Evolutionary conservation across 2,113 vertebrate species (phyloP).

Genomic region (Geococcyx californianus): DNA sequence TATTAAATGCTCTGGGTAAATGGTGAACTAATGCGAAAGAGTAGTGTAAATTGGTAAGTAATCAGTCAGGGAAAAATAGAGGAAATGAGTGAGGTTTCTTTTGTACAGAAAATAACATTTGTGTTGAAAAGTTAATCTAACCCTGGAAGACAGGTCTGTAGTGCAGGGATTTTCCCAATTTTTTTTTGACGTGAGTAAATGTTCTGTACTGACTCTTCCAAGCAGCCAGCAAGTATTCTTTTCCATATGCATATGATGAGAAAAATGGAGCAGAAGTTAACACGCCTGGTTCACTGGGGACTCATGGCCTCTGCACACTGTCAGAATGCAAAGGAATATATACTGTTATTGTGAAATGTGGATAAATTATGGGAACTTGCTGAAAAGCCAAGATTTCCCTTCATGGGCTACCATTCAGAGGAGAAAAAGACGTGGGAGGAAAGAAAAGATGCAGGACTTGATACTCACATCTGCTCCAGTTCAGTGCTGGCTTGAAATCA

Average conservation of each 20-base stretch:
- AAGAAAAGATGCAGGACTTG: neutral
- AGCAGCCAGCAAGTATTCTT: slow-evolving; percentile 20
- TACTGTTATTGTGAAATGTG: neutral
- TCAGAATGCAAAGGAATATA: neutral
- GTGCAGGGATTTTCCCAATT: neutral
- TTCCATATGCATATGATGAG: slow-evolving; percentile 9
- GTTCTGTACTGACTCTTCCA: neutral
- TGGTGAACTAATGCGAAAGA: neutral
- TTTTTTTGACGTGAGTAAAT: slow-evolving; percentile 1
- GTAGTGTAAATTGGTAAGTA: neutral
- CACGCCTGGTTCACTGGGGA: neutral
- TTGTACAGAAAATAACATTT: neutral
- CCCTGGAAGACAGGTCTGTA: neutral
- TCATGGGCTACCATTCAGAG: slow-evolving; percentile 6
- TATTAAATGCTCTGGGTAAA: neutral
- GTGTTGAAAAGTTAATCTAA: slow-evolving; percentile 21
- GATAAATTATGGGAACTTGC: neutral
- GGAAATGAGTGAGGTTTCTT: neutral
- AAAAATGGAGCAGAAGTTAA: slow-evolving; percentile 38
- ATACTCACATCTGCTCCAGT: slow-evolving; percentile 41
- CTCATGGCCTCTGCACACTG: neutral
- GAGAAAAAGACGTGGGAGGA: slow-evolving; percentile 44
- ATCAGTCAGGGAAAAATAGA: neutral
- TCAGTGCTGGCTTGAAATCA: slow-evolving; percentile 43
- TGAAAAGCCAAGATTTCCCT: slow-evolving; percentile 15